phyloP scores from a whole-genome alignment of 1,140 invertebrate species.

The Maniola jurtina region DNA sequence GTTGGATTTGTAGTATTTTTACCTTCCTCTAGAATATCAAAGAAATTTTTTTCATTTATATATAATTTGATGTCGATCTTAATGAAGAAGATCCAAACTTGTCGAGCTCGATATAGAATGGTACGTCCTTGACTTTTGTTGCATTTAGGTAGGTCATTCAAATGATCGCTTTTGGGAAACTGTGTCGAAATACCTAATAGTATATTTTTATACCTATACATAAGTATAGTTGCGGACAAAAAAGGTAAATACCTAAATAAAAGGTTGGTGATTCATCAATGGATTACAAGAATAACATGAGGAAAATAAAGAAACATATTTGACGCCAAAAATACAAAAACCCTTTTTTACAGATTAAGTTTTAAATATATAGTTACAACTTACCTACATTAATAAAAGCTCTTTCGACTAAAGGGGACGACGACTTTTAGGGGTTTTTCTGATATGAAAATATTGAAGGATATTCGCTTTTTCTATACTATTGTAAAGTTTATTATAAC shows the following conservation, averaged over 20 bases:
- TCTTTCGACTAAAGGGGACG: too few species aligned
- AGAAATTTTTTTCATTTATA: background rate
- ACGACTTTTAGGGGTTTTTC: too few species aligned
- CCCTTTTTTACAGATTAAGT: background rate
- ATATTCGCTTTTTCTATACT: too few species aligned
- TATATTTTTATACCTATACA: too few species aligned
- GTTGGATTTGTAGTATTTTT: too few species aligned
- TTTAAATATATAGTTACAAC: background rate
- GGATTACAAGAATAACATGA: background rate
- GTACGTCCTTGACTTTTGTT: constrained; percentile 44
- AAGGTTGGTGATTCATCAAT: background rate
- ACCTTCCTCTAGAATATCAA: background rate
- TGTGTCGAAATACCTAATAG: constrained; percentile 1
- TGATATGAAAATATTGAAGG: too few species aligned
- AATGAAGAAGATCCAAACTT: constrained; percentile 23
- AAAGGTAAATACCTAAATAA: background rate
- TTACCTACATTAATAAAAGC: too few species aligned
- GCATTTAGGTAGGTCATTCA: constrained; percentile 17
- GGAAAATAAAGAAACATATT: background rate
- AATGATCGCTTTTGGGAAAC: background rate
- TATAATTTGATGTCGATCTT: constrained; percentile 10
- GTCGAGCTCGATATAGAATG: constrained; percentile 20
- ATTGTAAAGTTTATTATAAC: too few species aligned
- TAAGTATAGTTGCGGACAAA: background rate
- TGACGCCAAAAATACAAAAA: background rate